Base-by-base conservation (phyloP, 2,888 invertebrate genomes). In the Entomobrya proxima region DNA sequence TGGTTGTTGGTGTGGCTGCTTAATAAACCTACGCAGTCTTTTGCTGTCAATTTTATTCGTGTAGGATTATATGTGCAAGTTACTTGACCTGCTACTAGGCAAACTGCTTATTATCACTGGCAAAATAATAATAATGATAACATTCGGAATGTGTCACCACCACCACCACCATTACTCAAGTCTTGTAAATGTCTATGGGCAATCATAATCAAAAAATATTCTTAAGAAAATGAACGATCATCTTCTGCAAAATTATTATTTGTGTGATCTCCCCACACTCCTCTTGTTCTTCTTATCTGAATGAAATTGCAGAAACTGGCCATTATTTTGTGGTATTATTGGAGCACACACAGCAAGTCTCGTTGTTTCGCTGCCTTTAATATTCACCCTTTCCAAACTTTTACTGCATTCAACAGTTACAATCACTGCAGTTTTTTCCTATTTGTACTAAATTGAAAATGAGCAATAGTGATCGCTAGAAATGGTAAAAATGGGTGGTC, bases 31-130 rank as follows among this genome's bases (percentile, higher is more conserved):
- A 74, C 72, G 13, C 50, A 74, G 3, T 27, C 27, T 30, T 69
- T 74, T 74, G 30, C 72, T 74, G 72, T 74, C 72, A 74, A 3
- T 74, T 74, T 67, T 40, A 15, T 40, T 32, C 52, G 52, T 52
- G 24, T 13, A n/a, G 1, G 24, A n/a, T 67, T 3, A 40, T 40
- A 3, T 18, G 24, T 24, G 24, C 24, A 32, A 35, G 35, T 64
- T 32, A 67, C 24, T 24, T 7, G 64, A 21, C 7, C 58, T 5
- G 52, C 18, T 21, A 61, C 30, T n/a, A 32, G 2, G n/a, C n/a
- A n/a, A n/a, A n/a, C n/a, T n/a, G n/a, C n/a, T n/a, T n/a, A n/a
- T 21, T 32, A 61, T 61, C 67, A 67, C 21, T 67, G 40, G 24
- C 13, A n/a, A n/a, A n/a, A n/a, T 24, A 21, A 67, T 18, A 4